A percentile compares a stretch with the other conserved stretches of the same genome.
phyloP scores from a whole-genome alignment of 2,888 invertebrate species.

The Volucella zonaria region DNA sequence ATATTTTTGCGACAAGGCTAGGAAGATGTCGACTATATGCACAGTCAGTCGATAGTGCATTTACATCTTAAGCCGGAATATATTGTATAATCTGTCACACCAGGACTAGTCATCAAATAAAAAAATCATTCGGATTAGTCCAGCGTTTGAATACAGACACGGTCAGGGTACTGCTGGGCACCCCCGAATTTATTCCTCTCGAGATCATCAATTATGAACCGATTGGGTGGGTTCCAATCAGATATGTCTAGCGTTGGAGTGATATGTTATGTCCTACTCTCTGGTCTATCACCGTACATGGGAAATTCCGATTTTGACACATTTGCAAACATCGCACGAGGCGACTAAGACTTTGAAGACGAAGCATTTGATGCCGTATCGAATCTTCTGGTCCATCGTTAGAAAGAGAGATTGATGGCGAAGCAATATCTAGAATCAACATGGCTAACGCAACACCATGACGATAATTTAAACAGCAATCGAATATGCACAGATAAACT shows the following conservation, averaged over 20 bases:
- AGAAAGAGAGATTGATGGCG: constrained; percentile 88
- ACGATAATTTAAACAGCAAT: too few relatives aligned
- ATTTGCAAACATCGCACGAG: too few relatives aligned
- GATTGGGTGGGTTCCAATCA: constrained; percentile 90
- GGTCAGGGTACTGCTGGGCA: constrained; percentile 91
- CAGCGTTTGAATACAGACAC: constrained; percentile 87
- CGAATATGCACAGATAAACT: too few relatives aligned
- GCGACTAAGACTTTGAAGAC: constrained; percentile 93
- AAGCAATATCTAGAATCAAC: constrained; percentile 86
- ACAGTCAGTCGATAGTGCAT: constrained; percentile 86
- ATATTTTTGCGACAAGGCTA: too few relatives aligned
- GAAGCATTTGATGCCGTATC: constrained; percentile 81
- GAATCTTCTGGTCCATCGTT: constrained; percentile 83
- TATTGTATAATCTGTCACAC: constrained; percentile 95
- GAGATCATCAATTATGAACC: constrained; percentile 96
- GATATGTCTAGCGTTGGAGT: constrained; percentile 99
- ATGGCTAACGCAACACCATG: constrained; percentile 78
- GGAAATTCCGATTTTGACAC: constrained; percentile 89
- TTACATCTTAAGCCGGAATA: too few relatives aligned
- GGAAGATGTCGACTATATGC: constrained; percentile 86
- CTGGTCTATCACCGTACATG: constrained; percentile 85
- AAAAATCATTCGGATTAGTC: constrained; percentile 84
- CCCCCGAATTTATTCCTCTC: constrained; percentile 96
- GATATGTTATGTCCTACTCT: constrained; percentile 91
- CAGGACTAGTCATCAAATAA: constrained; percentile 83